These are phyloP conservation scores for Stercorarius parasiticus DNA, from an alignment of 2,113 vertebrate species.

Conservation along the genomic window DNA sequence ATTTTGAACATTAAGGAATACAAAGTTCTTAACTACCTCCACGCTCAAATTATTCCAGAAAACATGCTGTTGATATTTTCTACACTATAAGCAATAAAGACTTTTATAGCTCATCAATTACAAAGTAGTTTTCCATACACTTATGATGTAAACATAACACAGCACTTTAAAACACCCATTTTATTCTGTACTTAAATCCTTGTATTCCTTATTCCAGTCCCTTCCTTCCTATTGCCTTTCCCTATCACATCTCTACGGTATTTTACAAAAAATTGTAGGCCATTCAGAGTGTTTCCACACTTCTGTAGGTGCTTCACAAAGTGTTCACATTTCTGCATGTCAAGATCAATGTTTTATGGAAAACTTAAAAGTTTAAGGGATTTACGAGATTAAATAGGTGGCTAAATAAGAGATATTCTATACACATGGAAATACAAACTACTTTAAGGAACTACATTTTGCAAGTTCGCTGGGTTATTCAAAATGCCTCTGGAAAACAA, in stretches of 20 bases:
- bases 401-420: neutral
- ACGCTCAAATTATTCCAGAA: neutral
- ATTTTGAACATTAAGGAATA: neutral
- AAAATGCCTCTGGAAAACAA: neutral
- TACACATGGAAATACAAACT: neutral
- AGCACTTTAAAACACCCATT: neutral
- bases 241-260: neutral
- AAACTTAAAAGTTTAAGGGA: neutral
- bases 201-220: neutral
- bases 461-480: neutral
- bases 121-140: neutral
- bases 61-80: neutral
- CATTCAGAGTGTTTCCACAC: neutral
- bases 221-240: neutral
- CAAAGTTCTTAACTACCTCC: neutral
- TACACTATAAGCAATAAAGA: neutral
- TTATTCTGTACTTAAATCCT: neutral
- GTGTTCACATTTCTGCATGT: neutral
- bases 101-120: neutral
- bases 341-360: neutral
- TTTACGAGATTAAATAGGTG: neutral
- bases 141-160: fast-evolving
- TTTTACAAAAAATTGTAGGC: neutral
- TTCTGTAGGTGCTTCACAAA: neutral
- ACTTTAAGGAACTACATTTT: neutral